phyloP scores from a whole-genome alignment of 2,888 invertebrate genomes.

The Phlogophora meticulosa region DNA sequence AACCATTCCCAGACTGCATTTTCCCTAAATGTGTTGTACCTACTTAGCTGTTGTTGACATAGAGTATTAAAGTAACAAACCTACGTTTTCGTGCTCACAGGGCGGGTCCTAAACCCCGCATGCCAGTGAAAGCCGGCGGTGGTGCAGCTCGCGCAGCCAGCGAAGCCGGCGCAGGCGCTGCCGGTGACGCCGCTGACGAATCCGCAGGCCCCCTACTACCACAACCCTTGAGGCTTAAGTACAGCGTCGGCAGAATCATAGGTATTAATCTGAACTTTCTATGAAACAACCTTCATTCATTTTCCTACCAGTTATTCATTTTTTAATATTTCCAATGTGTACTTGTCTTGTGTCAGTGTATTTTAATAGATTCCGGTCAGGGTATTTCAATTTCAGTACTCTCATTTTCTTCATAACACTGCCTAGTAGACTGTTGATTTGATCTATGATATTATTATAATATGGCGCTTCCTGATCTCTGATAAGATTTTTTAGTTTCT shows the following conservation, averaged over 20 bases:
- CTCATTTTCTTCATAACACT: background rate
- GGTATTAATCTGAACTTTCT: slow-evolving; percentile 78
- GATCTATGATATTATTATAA: too few species aligned
- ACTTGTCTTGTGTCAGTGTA: slow-evolving; percentile 30
- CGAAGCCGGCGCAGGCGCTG: slow-evolving; percentile 74
- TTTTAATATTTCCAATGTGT: slow-evolving; percentile 21
- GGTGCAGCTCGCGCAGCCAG: slow-evolving; percentile 79
- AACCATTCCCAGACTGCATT: background rate
- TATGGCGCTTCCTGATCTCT: too few species aligned
- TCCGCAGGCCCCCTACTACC: slow-evolving; percentile 88
- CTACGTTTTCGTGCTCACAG: slow-evolving; percentile 68
- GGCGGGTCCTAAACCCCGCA: slow-evolving; percentile 94
- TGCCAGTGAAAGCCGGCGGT: slow-evolving; percentile 93
- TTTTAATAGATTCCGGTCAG: slow-evolving; percentile 21
- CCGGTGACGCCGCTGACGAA: slow-evolving; percentile 69
- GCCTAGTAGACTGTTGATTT: background rate
- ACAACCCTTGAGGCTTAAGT: slow-evolving; percentile 92
- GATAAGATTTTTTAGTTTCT: too few species aligned
- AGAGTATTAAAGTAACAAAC: background rate
- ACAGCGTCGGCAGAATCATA: slow-evolving; percentile 95
- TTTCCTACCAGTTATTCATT: slow-evolving; percentile 16
- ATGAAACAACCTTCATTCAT: slow-evolving; percentile 3
- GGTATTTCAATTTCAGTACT: background rate
- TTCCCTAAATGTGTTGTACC: background rate
- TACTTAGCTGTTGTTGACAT: background rate